phyloP scores from a whole-genome alignment of 2,888 invertebrate genomes.

The Bimastos eiseni region DNA sequence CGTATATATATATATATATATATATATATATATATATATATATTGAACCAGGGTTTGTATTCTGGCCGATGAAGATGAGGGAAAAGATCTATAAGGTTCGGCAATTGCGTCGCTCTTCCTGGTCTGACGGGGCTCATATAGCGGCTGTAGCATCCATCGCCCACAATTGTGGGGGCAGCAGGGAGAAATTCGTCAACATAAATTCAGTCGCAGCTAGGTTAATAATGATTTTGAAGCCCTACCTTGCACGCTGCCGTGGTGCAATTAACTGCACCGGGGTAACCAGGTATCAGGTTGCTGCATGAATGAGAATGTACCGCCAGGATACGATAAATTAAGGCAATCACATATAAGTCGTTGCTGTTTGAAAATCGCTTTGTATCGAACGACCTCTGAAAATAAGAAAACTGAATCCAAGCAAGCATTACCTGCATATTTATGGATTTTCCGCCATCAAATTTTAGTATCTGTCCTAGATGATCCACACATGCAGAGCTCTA shows the following conservation, averaged over 20 bases:
- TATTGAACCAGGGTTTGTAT: too few species aligned
- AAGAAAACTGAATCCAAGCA: not conserved
- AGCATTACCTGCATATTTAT: not conserved
- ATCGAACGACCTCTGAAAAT: not conserved
- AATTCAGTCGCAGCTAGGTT: not conserved
- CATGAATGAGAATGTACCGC: not conserved
- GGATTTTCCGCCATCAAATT: not conserved
- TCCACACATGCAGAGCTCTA: not conserved
- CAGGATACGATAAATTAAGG: not conserved
- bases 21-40: too few species aligned
- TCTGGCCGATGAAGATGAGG: too few species aligned
- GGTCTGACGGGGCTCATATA: too few species aligned
- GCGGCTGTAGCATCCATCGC: too few species aligned
- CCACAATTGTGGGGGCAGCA: not conserved
- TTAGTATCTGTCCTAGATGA: not conserved
- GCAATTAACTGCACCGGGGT: not conserved
- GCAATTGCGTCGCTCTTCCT: too few species aligned
- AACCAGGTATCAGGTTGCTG: not conserved
- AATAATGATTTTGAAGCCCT: not conserved
- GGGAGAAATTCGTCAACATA: not conserved
- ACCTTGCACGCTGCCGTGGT: not conserved
- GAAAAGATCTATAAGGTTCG: too few species aligned
- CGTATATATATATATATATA: too few species aligned
- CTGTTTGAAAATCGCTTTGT: not conserved
- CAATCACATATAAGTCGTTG: not conserved